phyloP scores from a whole-genome alignment of 1,140 invertebrate species.

The Streblospio benedicti region DNA sequence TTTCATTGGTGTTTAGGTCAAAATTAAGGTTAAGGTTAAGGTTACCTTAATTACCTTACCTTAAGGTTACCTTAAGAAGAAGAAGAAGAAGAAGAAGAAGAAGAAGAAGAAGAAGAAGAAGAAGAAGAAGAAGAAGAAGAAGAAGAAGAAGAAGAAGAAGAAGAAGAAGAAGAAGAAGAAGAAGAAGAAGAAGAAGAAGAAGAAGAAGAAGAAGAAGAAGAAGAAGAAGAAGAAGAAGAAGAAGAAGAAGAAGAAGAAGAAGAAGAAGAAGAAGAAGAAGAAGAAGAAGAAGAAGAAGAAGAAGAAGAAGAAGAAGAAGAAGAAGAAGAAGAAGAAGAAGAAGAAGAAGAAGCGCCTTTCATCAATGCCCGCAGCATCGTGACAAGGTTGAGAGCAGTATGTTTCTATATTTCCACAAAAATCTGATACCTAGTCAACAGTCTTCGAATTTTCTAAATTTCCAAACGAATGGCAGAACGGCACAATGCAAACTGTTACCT shows the following conservation, averaged over 20 bases:
- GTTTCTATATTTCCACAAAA: no score
- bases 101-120: background rate
- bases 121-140: background rate
- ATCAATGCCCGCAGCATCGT: no score
- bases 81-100: slow-evolving; percentile 2
- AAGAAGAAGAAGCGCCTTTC: slow-evolving; percentile 1
- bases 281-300: background rate
- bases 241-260: background rate
- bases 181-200: background rate
- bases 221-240: background rate
- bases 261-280: background rate
- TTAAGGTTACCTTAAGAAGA: no score
- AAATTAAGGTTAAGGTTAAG: no score
- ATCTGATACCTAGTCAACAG: no score
- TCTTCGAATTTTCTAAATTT: no score
- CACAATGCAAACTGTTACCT: no score
- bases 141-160: slow-evolving; percentile 7
- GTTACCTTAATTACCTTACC: no score
- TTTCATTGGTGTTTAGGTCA: no score
- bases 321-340: background rate
- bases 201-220: background rate
- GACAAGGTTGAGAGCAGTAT: no score
- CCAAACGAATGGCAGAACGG: no score
- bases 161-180: background rate
- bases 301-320: background rate